phyloP scores from a whole-genome alignment of 2,113 vertebrate genomes.

The Stegostoma tigrinum region DNA sequence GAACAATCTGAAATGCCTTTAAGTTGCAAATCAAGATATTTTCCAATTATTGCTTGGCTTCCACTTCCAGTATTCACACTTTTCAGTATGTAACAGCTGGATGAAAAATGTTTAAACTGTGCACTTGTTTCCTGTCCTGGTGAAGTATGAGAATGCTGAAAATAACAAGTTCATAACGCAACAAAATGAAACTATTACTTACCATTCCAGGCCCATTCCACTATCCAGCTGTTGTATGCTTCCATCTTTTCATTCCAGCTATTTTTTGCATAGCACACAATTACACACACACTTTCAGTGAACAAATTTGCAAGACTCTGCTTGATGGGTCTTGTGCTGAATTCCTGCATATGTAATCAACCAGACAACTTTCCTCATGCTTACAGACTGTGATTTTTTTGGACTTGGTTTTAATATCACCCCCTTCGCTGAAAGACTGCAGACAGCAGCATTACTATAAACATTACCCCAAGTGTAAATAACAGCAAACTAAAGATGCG shows the following conservation, averaged over 20 bases:
- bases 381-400: not conserved
- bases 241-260: not conserved
- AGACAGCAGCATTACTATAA: not conserved
- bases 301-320: not conserved
- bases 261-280: not conserved
- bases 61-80: not conserved
- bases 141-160: not conserved
- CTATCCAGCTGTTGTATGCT: not conserved
- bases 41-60: not conserved
- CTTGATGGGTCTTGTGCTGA: not conserved
- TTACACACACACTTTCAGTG: not conserved
- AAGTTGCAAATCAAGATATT: not conserved
- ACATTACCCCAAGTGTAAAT: not conserved
- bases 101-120: not conserved
- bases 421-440: not conserved
- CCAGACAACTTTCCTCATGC: not conserved
- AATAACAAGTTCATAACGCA: not conserved
- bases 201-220: no score
- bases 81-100: not conserved
- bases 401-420: not conserved
- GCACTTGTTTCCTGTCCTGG: not conserved
- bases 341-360: not conserved
- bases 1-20: not conserved
- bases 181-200: not conserved
- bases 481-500: not conserved